Percentiles rank a stretch among this genome's conserved stretches.
Evolutionary conservation across 2,113 vertebrate species (phyloP).

Genomic region (Oceanodroma tethys): DNA sequence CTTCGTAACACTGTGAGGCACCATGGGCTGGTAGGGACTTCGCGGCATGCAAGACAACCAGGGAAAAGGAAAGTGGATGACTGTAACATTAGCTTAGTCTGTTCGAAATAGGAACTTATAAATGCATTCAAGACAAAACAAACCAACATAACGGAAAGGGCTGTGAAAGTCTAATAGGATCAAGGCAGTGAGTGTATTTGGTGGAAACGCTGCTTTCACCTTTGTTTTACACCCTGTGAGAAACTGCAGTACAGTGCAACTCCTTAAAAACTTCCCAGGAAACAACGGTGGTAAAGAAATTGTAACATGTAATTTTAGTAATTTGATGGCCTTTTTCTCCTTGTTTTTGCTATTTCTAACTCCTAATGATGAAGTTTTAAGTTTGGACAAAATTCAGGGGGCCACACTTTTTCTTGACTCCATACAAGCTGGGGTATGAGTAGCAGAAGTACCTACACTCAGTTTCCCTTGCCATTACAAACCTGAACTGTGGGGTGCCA

Average conservation of each 20-base stretch:
- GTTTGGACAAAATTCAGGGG: background rate
- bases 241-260: background rate
- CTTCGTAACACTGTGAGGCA: background rate
- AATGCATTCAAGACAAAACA: background rate
- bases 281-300: fast-evolving
- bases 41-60: background rate
- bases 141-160: background rate
- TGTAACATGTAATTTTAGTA: background rate
- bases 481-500: background rate
- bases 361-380: background rate
- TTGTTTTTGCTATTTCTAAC: background rate
- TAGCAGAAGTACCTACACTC: background rate
- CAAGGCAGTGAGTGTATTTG: background rate
- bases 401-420: background rate
- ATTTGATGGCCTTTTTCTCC: fast-evolving
- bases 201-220: background rate
- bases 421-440: fast-evolving
- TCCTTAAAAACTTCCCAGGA: background rate
- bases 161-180: background rate
- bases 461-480: background rate
- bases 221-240: background rate
- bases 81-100: background rate
- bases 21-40: background rate
- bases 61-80: background rate
- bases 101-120: background rate